Base-by-base conservation (phyloP, 1,140 invertebrate species). In the Bilobella aurantiaca region DNA sequence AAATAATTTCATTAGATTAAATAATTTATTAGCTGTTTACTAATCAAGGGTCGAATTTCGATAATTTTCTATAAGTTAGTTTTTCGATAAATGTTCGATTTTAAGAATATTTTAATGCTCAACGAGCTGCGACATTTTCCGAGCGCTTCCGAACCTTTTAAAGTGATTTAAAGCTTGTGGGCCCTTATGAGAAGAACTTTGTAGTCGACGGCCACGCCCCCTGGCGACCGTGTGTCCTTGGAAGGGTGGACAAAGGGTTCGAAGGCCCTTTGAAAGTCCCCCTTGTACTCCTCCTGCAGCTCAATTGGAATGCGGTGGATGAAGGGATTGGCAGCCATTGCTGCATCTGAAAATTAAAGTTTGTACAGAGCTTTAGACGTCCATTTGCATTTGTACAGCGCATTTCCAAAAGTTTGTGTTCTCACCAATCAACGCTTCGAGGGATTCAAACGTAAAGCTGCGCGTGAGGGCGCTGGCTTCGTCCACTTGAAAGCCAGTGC, bases 301-400 rank as follows among this genome's bases (percentile, higher is more conserved):
- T 82, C 74, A 0, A 78, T 69, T 0, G 88, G 85, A 64, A 92
- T 84, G 28, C 82, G 76, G 2, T 81, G 76, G 47, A 87, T 73
- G 72, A 90, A 91, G 0, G 89, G 89, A 74, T 87, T 89, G 2
- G 91, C 83, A 0, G 88, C 87, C 64, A 78, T 79, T 0, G 85
- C 79, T 29, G 87, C 84, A 72, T 85, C 88, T 89, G 73, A 53
- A 77, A n/a, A n/a, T n/a, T n/a, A n/a, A n/a, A n/a, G n/a, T n/a
- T n/a, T n/a, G n/a, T n/a, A n/a, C n/a, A n/a, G n/a, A n/a, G n/a
- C n/a, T n/a, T n/a, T n/a, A n/a, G n/a, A n/a, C n/a, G n/a, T n/a
- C n/a, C n/a, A n/a, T n/a, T n/a, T n/a, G n/a, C n/a, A n/a, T n/a
- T n/a, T n/a, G n/a, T n/a, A n/a, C n/a, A n/a, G n/a, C n/a, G n/a